Evolutionary conservation across 2,113 vertebrate species (phyloP).

Genomic region (Mellivora capensis): DNA sequence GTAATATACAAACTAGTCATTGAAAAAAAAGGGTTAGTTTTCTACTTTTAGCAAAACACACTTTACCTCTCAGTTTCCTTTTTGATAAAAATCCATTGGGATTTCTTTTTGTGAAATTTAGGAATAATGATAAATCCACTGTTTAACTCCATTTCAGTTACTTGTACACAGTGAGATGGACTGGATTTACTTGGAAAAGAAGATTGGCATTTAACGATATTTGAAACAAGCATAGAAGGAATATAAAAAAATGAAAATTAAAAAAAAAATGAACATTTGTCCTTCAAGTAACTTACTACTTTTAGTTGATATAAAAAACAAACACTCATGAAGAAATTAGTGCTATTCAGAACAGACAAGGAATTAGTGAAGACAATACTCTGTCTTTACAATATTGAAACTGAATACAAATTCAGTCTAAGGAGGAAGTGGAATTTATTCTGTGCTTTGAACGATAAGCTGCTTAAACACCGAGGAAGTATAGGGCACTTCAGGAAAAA

Average conservation of each 20-base stretch:
- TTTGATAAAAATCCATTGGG: neutral
- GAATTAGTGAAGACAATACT: neutral
- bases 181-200: neutral
- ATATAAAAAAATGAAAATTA: neutral
- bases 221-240: neutral
- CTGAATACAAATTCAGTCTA: neutral
- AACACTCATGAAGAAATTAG: neutral
- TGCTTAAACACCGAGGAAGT: neutral
- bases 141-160: slow-evolving; percentile 10
- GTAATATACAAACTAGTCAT: neutral
- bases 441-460: neutral
- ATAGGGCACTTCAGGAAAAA: neutral
- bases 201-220: neutral
- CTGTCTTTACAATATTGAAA: neutral
- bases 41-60: slow-evolving; percentile 22
- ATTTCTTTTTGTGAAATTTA: slow-evolving; percentile 38
- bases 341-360: neutral
- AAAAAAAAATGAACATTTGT: neutral
- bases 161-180: neutral
- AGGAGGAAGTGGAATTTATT: neutral
- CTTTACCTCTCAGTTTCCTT: neutral
- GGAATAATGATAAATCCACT: neutral
- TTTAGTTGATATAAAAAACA: neutral
- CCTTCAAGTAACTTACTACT: neutral
- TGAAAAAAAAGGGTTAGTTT: slow-evolving; percentile 12